Percentiles rank a stretch among this genome's conserved stretches.
phyloP scores from a whole-genome alignment of 2,888 invertebrate species.

The Alentia gelatinosa region DNA sequence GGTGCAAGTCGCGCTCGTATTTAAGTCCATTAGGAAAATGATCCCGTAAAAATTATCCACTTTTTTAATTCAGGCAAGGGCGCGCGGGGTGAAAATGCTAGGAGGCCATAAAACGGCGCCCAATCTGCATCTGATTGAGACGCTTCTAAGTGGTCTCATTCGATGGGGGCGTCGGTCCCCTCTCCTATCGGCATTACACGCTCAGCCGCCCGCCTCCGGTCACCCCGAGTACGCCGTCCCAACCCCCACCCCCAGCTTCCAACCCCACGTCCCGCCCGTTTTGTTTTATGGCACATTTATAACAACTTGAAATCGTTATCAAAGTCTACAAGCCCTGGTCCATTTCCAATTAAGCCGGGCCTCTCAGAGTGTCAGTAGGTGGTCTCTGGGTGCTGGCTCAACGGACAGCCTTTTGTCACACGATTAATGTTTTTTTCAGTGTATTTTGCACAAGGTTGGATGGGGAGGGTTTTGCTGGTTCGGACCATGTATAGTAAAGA shows the following conservation, averaged over 20 bases:
- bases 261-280: too few species aligned
- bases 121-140: not conserved
- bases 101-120: slow-evolving; percentile 40
- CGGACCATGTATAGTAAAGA: too few species aligned
- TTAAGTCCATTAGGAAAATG: slow-evolving; percentile 45
- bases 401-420: too few species aligned
- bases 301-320: not conserved
- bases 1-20: not conserved
- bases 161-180: not conserved
- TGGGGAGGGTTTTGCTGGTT: too few species aligned
- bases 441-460: not conserved
- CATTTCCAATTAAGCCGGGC: not conserved
- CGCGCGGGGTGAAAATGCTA: slow-evolving; percentile 44
- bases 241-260: too few species aligned
- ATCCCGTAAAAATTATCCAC: slow-evolving; percentile 52
- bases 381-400: not conserved
- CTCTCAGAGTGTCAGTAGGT: not conserved
- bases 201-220: not conserved
- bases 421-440: too few species aligned
- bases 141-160: not conserved
- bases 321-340: not conserved
- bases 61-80: slow-evolving; percentile 35
- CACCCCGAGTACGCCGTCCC: not conserved
- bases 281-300: not conserved
- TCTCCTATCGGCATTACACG: not conserved